phyloP scores from a whole-genome alignment of 2,888 invertebrate genomes.

The Odontomyia ornata region DNA sequence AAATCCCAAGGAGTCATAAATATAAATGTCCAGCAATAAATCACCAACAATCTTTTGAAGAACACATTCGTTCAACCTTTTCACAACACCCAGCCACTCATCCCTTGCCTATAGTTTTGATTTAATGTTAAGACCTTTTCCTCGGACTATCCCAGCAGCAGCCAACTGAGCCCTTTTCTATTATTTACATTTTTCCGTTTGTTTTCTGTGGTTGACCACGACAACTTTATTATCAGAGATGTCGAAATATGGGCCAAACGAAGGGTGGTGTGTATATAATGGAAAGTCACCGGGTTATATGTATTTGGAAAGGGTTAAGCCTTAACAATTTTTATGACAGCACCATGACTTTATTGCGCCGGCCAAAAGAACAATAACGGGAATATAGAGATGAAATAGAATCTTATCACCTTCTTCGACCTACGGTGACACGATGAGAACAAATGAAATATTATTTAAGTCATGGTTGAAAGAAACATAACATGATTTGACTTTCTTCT shows the following conservation, averaged over 20 bases:
- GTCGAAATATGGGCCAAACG: neutral
- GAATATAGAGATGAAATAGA: neutral
- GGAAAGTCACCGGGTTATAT: neutral
- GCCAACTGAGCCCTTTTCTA: neutral
- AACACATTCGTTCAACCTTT: no score
- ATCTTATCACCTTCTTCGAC: neutral
- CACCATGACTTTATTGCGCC: conserved; percentile 7
- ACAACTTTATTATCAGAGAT: conserved; percentile 24
- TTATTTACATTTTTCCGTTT: neutral
- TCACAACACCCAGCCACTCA: no score
- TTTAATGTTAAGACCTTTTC: no score
- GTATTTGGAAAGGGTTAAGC: conserved; percentile 11
- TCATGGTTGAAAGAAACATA: neutral
- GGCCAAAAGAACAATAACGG: no score
- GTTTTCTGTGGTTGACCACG: conserved; percentile 43
- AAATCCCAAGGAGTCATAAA: no score
- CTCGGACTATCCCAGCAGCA: no score
- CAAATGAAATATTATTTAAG: conserved; percentile 3
- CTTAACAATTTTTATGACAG: conserved; percentile 5
- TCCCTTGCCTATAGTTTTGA: no score
- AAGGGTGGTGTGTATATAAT: neutral
- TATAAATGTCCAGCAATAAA: no score
- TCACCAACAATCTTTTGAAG: no score
- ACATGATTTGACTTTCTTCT: conserved; percentile 10
- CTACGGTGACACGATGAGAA: neutral